These are phyloP conservation scores for Macrocentrus cingulum DNA, from an alignment of 1,140 invertebrate genomes.

Conservation along the genomic window DNA sequence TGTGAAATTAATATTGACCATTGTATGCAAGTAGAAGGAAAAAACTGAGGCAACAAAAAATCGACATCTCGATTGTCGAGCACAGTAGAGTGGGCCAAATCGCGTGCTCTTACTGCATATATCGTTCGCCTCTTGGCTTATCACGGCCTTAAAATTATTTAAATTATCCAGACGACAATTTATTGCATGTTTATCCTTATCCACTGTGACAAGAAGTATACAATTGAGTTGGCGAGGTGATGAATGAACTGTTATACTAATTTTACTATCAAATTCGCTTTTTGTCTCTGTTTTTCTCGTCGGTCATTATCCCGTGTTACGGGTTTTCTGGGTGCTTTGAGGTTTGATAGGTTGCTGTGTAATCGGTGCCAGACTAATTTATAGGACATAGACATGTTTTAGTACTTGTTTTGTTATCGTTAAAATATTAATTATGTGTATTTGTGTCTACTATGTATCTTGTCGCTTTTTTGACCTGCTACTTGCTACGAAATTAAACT, in stretches of 20 bases:
- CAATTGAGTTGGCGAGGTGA: too few relatives aligned
- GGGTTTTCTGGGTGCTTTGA: too few relatives aligned
- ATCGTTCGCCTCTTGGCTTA: neutral
- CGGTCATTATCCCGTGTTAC: too few relatives aligned
- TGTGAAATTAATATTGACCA: too few relatives aligned
- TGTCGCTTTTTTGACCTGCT: too few relatives aligned
- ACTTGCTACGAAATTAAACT: too few relatives aligned
- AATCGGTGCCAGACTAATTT: slow-evolving; percentile 8
- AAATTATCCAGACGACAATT: neutral
- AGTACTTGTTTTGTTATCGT: slow-evolving; percentile 24
- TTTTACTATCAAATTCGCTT: too few relatives aligned
- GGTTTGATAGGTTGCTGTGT: neutral
- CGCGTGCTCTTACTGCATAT: neutral
- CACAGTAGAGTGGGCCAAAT: neutral
- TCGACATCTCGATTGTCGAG: slow-evolving; percentile 1
- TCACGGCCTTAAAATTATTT: slow-evolving; percentile 3
- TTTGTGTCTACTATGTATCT: slow-evolving; percentile 1
- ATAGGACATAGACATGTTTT: slow-evolving; percentile 12
- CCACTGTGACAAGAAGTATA: neutral
- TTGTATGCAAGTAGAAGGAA: too few relatives aligned
- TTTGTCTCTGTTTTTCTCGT: too few relatives aligned
- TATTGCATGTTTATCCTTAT: slow-evolving; percentile 3
- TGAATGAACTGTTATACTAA: too few relatives aligned
- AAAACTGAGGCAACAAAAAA: neutral
- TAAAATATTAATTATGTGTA: slow-evolving; percentile 28